Percentiles rank a stretch among this genome's conserved stretches.
These are phyloP conservation scores for Epirrhoe alternata DNA, from an alignment of 2,888 invertebrate genomes.

Conservation along the genomic window DNA sequence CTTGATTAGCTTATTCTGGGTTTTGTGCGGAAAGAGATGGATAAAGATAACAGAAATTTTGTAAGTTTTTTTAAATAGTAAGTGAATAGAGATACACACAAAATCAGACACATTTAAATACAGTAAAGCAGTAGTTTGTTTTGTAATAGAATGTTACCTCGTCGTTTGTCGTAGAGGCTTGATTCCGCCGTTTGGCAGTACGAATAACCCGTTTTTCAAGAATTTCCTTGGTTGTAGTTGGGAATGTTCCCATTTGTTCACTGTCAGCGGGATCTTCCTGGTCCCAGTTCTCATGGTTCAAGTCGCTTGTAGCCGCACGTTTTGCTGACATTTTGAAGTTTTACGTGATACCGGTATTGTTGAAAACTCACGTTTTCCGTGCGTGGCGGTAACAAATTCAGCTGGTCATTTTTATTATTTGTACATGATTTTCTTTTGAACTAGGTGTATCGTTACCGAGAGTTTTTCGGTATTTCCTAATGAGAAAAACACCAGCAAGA, in stretches of 20 bases:
- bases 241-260: constrained; percentile 91
- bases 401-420: constrained; percentile 8
- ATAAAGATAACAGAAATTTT: too few relatives aligned
- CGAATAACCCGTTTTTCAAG: constrained; percentile 91
- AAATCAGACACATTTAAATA: not conserved
- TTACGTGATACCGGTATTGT: constrained; percentile 13
- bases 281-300: constrained; percentile 95
- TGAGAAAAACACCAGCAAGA: not conserved
- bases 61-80: too few relatives aligned
- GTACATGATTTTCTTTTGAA: not conserved
- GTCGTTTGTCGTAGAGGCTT: constrained; percentile 47
- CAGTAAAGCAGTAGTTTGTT: not conserved
- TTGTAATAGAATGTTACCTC: constrained; percentile 49
- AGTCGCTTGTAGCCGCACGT: constrained; percentile 89
- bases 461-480: not conserved
- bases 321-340: constrained; percentile 87
- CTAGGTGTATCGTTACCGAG: not conserved
- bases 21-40: too few relatives aligned
- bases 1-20: too few relatives aligned
- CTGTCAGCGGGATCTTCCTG: constrained; percentile 87
- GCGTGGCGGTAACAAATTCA: constrained; percentile 33
- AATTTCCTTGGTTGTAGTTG: constrained; percentile 86
- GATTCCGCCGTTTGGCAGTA: constrained; percentile 89
- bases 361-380: constrained; percentile 22
- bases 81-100: too few relatives aligned